phyloP scores from a whole-genome alignment of 2,797 vertebrate genomes.

The Pseudomugil tenellus region DNA sequence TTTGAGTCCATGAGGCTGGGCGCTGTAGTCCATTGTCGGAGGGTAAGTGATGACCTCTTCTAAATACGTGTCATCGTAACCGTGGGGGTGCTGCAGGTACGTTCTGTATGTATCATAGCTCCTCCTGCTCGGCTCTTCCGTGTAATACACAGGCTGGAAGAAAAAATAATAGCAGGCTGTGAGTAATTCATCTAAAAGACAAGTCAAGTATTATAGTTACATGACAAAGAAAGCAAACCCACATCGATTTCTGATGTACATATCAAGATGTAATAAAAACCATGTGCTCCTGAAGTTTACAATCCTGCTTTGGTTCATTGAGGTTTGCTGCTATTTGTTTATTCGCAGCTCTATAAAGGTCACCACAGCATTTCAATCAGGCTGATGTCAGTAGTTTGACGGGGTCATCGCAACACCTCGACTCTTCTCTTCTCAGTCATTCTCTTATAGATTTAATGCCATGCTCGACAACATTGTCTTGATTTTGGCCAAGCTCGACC shows the following conservation, averaged over 20 bases:
- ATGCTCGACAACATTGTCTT: neutral
- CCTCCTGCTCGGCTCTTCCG: conserved; percentile 88
- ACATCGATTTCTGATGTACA: neutral
- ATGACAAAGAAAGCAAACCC: neutral
- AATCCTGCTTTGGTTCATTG: neutral
- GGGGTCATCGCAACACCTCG: neutral
- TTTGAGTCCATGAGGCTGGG: conserved; percentile 92
- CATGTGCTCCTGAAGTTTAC: no score
- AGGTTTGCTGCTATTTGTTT: neutral
- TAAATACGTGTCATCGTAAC: conserved; percentile 92
- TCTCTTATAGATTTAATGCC: neutral
- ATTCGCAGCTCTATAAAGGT: neutral
- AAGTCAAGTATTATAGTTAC: neutral
- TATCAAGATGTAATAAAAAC: neutral
- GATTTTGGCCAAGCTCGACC: neutral
- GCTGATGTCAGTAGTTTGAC: neutral
- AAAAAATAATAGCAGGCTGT: neutral
- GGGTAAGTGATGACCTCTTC: conserved; percentile 93
- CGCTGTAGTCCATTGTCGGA: conserved; percentile 86
- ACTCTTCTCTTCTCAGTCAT: neutral
- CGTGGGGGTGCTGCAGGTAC: conserved; percentile 93
- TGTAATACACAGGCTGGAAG: conserved; percentile 89
- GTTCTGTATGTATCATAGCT: conserved; percentile 94
- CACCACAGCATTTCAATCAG: neutral
- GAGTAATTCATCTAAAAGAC: neutral